phyloP scores from a whole-genome alignment of 2,113 vertebrate genomes.

The Pungitius pungitius region DNA sequence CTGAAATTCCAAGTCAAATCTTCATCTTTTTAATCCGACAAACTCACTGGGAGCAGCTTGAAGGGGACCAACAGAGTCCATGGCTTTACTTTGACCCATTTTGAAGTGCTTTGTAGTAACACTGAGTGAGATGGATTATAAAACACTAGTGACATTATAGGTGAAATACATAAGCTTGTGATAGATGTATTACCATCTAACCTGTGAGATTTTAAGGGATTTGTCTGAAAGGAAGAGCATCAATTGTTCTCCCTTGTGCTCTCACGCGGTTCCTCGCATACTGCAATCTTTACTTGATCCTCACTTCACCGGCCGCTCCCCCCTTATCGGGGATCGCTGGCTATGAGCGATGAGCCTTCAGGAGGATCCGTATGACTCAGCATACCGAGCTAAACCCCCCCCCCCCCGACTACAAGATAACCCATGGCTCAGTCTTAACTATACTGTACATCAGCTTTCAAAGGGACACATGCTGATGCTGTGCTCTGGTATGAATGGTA shows the following conservation, averaged over 20 bases:
- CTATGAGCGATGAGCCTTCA: conserved; percentile 29
- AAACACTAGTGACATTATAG: conserved; percentile 35
- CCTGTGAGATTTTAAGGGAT: conserved; percentile 29
- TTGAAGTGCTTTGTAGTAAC: conserved; percentile 12
- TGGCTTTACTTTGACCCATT: neutral
- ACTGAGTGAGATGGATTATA: conserved; percentile 33
- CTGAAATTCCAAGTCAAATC: neutral
- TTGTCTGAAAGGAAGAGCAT: too few relatives aligned
- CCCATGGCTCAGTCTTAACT: neutral
- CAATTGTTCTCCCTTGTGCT: conserved; percentile 28
- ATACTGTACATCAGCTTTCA: neutral
- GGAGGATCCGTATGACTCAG: conserved; percentile 25
- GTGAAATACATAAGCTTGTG: conserved; percentile 27
- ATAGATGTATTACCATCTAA: neutral
- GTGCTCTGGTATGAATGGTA: neutral
- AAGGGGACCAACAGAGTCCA: neutral
- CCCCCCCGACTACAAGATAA: conserved; percentile 11
- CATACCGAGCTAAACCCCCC: conserved; percentile 17
- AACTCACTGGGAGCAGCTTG: neutral
- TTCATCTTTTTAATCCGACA: neutral
- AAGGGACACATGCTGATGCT: neutral
- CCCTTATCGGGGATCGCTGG: conserved; percentile 10
- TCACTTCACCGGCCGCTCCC: conserved; percentile 25
- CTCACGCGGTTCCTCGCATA: conserved; percentile 5
- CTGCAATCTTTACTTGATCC: conserved; percentile 46